Evolutionary conservation across 2,797 vertebrate genomes (phyloP).

Genomic region (Cryptoblepharus egeriae): DNA sequence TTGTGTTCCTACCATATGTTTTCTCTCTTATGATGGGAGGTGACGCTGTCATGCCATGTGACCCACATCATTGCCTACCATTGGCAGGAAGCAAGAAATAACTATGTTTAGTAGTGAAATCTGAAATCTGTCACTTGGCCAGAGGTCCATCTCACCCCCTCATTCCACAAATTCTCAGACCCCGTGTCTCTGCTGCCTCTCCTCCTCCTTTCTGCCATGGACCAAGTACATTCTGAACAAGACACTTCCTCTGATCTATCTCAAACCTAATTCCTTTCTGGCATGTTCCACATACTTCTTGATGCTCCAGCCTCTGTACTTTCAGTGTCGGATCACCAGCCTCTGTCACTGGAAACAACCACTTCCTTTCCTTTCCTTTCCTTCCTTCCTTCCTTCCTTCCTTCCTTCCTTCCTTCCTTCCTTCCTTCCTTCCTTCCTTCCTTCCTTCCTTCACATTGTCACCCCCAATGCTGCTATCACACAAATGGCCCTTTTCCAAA

Average conservation of each 20-base stretch:
- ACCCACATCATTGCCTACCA: too few relatives aligned
- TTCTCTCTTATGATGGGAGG: background rate
- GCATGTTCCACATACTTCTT: background rate
- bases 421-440: background rate
- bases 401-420: background rate
- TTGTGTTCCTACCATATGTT: background rate
- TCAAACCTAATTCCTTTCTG: background rate
- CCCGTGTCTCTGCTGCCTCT: background rate
- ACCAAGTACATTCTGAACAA: background rate
- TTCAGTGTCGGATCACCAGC: background rate
- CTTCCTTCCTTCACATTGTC: background rate
- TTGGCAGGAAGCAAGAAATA: background rate
- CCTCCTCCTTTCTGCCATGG: background rate
- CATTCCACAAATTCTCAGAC: background rate
- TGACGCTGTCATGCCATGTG: background rate
- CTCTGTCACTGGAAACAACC: background rate
- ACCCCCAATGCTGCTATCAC: background rate
- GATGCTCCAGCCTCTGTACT: background rate
- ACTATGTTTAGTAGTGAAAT: background rate
- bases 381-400: background rate
- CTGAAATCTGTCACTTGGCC: background rate
- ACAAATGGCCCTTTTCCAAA: slow-evolving; percentile 9
- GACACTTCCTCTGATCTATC: background rate
- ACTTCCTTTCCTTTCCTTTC: background rate
- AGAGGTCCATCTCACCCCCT: background rate